These are phyloP conservation scores for Urocyon cinereoargenteus DNA, from an alignment of 2,797 vertebrate species.

Conservation along the genomic window DNA sequence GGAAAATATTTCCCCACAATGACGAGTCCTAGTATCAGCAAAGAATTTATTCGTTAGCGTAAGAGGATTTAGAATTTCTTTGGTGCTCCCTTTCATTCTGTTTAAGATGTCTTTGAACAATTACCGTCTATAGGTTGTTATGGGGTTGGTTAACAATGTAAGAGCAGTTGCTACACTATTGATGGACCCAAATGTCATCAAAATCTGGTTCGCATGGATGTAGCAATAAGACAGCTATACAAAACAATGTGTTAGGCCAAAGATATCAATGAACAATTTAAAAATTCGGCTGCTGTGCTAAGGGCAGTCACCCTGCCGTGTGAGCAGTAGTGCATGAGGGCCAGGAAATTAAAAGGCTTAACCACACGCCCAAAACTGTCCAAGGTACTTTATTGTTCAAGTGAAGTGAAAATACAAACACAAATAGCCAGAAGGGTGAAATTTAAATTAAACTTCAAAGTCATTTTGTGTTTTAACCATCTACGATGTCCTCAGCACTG, in stretches of 20 bases:
- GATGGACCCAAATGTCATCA: neutral
- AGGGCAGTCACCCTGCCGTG: neutral
- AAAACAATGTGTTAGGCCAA: neutral
- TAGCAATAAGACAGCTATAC: neutral
- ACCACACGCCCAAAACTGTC: neutral
- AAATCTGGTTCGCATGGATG: neutral
- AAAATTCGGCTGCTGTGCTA: neutral
- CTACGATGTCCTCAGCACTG: neutral
- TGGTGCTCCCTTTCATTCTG: neutral
- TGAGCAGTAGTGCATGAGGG: neutral
- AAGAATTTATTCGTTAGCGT: neutral
- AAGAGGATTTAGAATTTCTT: constrained; percentile 2
- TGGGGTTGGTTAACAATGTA: neutral
- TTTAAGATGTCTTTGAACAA: constrained; percentile 27
- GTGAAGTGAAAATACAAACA: constrained; percentile 35
- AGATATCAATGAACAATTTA: constrained; percentile 37
- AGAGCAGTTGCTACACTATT: neutral
- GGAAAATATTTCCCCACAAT: constrained; percentile 24
- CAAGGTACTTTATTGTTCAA: constrained; percentile 49
- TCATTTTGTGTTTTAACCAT: constrained; percentile 67
- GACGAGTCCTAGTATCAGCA: neutral
- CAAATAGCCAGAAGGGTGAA: constrained; percentile 66
- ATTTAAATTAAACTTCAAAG: constrained; percentile 77
- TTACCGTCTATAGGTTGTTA: neutral
- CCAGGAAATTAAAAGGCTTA: constrained; percentile 69